phyloP scores from a whole-genome alignment of 2,888 invertebrate species.

The Seira sanloemensis region DNA sequence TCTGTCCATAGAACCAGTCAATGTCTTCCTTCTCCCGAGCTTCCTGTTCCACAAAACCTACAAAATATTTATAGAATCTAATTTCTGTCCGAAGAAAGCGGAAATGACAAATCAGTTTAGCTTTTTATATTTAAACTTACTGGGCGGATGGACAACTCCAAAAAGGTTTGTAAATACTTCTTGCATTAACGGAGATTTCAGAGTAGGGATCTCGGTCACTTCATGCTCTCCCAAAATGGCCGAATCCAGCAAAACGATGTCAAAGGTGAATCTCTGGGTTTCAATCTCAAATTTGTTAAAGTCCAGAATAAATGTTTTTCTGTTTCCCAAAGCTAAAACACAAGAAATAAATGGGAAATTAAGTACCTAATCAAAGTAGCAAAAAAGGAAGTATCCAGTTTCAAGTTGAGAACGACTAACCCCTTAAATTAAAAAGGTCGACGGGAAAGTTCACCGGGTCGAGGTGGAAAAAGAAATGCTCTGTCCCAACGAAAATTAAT shows the following conservation, averaged over 20 bases:
- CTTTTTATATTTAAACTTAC: constrained; percentile 43
- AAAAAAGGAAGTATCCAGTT: background rate
- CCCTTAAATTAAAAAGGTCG: constrained; percentile 40
- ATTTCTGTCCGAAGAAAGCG: background rate
- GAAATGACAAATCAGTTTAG: background rate
- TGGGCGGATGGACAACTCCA: constrained; percentile 22
- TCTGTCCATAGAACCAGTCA: constrained; percentile 72
- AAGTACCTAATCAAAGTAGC: background rate
- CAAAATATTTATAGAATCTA: background rate
- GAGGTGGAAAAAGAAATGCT: constrained; percentile 48
- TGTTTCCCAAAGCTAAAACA: constrained; percentile 43
- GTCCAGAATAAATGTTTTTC: constrained; percentile 49
- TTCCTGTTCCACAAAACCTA: constrained; percentile 29
- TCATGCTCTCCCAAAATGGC: constrained; percentile 54
- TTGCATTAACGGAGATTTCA: background rate
- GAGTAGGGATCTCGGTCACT: constrained; percentile 46
- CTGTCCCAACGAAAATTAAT: constrained; percentile 51
- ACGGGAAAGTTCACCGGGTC: constrained; percentile 38
- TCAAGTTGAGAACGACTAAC: constrained; percentile 15
- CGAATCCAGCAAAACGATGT: constrained; percentile 50
- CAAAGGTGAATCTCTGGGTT: constrained; percentile 25
- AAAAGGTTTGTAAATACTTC: constrained; percentile 52
- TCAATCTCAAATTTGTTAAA: constrained; percentile 38
- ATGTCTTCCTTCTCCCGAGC: constrained; percentile 69
- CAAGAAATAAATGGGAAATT: constrained; percentile 7